phyloP scores from a whole-genome alignment of 2,797 vertebrate genomes.

The Gallirallus australis region DNA sequence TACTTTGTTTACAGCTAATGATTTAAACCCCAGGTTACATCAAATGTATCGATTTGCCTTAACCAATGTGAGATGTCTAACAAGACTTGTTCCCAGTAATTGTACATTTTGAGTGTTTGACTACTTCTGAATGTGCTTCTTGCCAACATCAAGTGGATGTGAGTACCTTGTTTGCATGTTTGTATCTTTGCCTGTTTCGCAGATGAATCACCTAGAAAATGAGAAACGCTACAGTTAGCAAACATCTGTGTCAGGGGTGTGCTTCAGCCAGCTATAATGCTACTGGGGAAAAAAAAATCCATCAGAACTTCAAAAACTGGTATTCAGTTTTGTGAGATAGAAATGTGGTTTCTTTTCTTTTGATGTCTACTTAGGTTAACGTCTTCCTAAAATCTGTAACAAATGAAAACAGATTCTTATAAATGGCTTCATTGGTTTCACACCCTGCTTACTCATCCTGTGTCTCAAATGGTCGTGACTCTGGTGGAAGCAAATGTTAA shows the following conservation, averaged over 20 bases:
- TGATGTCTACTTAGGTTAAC: accelerated
- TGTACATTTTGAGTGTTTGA: not conserved
- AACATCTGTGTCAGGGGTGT: not conserved
- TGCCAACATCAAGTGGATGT: not conserved
- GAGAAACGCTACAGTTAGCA: not conserved
- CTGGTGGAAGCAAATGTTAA: not conserved
- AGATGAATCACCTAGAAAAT: slow-evolving; percentile 20
- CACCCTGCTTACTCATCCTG: not conserved
- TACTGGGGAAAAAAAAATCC: not conserved
- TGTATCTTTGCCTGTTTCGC: not conserved
- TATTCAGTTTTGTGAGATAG: not conserved
- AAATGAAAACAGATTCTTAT: not conserved
- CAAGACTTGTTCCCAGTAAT: not conserved
- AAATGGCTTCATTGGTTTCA: not conserved
- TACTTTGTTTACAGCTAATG: not conserved
- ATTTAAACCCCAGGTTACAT: not conserved
- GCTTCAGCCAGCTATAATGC: not conserved
- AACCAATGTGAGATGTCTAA: not conserved
- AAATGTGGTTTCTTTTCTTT: not conserved
- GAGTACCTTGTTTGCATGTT: not conserved
- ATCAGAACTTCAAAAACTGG: not conserved
- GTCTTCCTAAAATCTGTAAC: not conserved
- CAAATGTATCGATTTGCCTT: not conserved
- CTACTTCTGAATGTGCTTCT: not conserved
- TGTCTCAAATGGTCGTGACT: not conserved